A percentile compares a stretch with the other conserved stretches of the same genome.
Evolutionary conservation across 1,140 invertebrate species (phyloP).

Genomic region (Neelides sp.): DNA sequence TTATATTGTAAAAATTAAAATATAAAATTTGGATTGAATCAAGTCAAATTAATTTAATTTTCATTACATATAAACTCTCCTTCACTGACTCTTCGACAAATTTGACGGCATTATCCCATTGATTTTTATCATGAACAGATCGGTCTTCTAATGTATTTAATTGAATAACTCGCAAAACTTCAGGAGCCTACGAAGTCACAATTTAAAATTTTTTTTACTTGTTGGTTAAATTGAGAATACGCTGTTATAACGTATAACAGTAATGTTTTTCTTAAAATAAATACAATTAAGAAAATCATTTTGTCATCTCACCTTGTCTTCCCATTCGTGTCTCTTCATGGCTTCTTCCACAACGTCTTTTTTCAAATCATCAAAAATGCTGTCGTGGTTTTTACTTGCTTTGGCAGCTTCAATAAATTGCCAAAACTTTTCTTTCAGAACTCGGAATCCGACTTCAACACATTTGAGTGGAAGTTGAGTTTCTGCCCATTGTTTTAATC

Average conservation of each 20-base stretch:
- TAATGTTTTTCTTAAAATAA: constrained; percentile 6
- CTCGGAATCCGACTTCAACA: constrained; percentile 78
- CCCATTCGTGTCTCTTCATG: constrained; percentile 78
- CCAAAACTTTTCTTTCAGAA: constrained; percentile 71
- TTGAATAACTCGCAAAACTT: constrained; percentile 85
- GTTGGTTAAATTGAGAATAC: constrained; percentile 10
- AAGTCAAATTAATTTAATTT: constrained; percentile 11
- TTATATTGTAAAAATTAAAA: no score
- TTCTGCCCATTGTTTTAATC: constrained; percentile 90
- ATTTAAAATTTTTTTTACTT: constrained; percentile 7
- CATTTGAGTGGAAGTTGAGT: constrained; percentile 68
- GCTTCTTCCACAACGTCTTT: constrained; percentile 73
- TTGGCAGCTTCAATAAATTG: constrained; percentile 62
- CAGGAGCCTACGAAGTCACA: constrained; percentile 42
- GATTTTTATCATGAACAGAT: constrained; percentile 73
- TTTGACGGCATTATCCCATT: constrained; percentile 85
- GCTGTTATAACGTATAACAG: no score
- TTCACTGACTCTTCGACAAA: constrained; percentile 76
- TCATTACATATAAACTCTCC: constrained; percentile 50
- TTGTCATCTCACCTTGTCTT: constrained; percentile 59
- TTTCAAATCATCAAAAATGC: constrained; percentile 84
- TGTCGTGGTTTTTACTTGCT: constrained; percentile 61
- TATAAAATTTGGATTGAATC: constrained; percentile 6
- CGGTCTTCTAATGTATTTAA: constrained; percentile 88
- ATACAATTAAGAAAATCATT: constrained; percentile 4